Percentiles rank a stretch among this genome's conserved stretches.
These are phyloP conservation scores for Oostethus manadensis DNA, from an alignment of 2,113 vertebrate genomes.

Conservation along the genomic window DNA sequence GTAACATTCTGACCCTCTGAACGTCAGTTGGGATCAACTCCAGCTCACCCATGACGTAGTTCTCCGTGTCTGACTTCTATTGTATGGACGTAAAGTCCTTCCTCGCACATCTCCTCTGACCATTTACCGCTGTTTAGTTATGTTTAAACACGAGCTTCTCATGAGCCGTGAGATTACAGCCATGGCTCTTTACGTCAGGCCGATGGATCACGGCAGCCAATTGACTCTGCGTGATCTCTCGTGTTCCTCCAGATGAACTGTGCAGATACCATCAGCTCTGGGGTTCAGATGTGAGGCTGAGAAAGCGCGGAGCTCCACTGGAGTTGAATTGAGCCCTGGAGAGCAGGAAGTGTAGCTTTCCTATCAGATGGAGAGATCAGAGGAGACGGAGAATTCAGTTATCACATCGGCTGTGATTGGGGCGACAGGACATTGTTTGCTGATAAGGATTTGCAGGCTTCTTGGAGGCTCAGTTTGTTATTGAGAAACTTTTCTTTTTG, in stretches of 20 bases:
- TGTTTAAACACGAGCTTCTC: constrained; percentile 29
- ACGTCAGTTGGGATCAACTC: too few species aligned
- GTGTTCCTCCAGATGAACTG: constrained; percentile 50
- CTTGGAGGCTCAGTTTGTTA: constrained; percentile 33
- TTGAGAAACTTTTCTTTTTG: constrained; percentile 13
- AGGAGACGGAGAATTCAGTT: constrained; percentile 69
- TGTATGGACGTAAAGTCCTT: constrained; percentile 1
- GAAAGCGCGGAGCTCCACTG: constrained; percentile 56
- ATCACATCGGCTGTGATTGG: constrained; percentile 68
- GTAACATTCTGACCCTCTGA: too few species aligned
- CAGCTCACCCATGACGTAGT: too few species aligned
- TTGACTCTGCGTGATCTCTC: constrained; percentile 59
- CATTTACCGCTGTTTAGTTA: constrained; percentile 26
- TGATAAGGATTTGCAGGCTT: constrained; percentile 60
- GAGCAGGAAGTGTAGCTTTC: constrained; percentile 64
- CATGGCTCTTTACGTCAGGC: constrained; percentile 38
- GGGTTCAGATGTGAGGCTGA: constrained; percentile 54
- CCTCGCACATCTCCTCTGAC: constrained; percentile 19
- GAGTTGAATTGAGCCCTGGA: constrained; percentile 64
- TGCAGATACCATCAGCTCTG: constrained; percentile 56
- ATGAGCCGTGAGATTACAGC: constrained; percentile 55
- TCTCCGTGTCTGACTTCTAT: neutral
- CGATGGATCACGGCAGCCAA: constrained; percentile 53
- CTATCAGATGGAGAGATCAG: constrained; percentile 67
- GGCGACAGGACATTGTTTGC: constrained; percentile 51